Evolutionary conservation across 2,888 invertebrate species (phyloP).

Genomic region (Punctoribates punctum): DNA sequence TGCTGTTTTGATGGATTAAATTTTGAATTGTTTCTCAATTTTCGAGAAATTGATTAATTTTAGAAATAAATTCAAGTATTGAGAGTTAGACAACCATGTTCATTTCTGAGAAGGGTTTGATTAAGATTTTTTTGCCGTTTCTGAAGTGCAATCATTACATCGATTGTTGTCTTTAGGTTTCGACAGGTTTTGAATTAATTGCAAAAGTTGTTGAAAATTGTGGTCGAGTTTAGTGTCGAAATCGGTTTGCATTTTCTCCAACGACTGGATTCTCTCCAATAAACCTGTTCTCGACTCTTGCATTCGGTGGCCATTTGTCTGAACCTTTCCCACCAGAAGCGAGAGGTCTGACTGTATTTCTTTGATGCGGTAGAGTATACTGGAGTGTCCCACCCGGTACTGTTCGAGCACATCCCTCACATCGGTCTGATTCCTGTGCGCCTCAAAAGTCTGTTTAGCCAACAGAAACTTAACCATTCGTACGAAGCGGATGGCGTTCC

Average conservation of each 20-base stretch:
- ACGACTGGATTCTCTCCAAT: background rate
- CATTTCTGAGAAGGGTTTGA: no score
- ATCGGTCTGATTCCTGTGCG: background rate
- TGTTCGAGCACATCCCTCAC: conserved; percentile 15
- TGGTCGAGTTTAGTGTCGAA: background rate
- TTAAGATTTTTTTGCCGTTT: no score
- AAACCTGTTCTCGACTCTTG: conserved; percentile 5
- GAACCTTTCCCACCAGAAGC: background rate
- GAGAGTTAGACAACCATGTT: no score
- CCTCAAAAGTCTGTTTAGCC: conserved; percentile 2
- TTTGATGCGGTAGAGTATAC: conserved; percentile 6
- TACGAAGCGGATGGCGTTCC: conserved; percentile 11
- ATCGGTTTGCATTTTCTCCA: background rate
- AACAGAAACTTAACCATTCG: conserved; percentile 3
- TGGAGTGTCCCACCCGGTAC: background rate
- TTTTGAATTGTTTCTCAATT: no score
- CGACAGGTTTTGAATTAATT: background rate
- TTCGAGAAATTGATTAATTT: no score
- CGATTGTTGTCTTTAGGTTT: background rate
- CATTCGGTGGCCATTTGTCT: background rate
- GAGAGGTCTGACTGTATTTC: background rate
- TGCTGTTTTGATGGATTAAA: no score
- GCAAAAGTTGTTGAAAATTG: background rate
- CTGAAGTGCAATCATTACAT: background rate
- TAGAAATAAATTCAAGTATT: no score